These are phyloP conservation scores for Thripadectes ignobilis DNA, from an alignment of 2,797 vertebrate species.

Conservation along the genomic window DNA sequence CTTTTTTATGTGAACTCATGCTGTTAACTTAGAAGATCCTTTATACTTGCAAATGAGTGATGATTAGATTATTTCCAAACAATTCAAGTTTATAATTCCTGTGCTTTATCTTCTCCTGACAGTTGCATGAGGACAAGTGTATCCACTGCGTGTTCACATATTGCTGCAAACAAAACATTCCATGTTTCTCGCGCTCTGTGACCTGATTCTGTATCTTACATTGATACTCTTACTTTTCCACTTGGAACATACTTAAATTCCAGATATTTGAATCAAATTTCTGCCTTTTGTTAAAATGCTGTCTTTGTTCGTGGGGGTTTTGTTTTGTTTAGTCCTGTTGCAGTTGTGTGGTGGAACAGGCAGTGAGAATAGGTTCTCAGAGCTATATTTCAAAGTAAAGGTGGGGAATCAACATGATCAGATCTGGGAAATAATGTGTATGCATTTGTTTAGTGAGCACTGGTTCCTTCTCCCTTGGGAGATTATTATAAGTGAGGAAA, in stretches of 20 bases:
- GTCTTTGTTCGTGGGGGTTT: not conserved
- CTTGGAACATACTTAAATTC: not conserved
- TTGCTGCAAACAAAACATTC: not conserved
- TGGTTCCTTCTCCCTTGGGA: not conserved
- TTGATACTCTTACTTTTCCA: not conserved
- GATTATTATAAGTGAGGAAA: not conserved
- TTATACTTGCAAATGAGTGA: not conserved
- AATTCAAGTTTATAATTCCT: not conserved
- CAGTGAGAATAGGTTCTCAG: not conserved
- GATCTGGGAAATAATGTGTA: not conserved
- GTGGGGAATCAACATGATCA: not conserved
- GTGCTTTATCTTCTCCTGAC: not conserved
- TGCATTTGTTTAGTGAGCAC: not conserved
- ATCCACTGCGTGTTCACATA: not conserved
- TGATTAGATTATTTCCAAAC: not conserved
- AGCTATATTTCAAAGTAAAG: not conserved
- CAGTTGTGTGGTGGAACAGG: not conserved
- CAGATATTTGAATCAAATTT: not conserved
- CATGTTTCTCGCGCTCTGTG: not conserved
- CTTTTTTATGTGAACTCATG: not conserved
- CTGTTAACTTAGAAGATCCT: not conserved
- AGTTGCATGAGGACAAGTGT: fast-evolving
- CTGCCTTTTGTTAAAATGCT: not conserved
- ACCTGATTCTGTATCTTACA: not conserved
- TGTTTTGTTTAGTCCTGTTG: not conserved